A percentile compares a stretch with the other conserved stretches of the same genome.
Conservation (phyloP, 1,140 invertebrate species). For the Drosophila melanica region DNA sequence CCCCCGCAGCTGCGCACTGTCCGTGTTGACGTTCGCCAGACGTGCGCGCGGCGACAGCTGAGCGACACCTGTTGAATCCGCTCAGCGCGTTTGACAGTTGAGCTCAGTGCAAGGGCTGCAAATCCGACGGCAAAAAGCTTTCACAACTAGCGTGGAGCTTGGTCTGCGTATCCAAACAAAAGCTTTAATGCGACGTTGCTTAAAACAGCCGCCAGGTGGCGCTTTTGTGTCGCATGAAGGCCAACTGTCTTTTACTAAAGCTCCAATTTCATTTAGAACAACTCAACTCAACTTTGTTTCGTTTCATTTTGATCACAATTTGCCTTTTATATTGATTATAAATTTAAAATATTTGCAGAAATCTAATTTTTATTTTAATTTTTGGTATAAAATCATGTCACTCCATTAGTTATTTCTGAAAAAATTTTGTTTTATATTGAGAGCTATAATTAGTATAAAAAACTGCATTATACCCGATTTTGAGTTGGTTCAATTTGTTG, state of each 20-base stretch:
- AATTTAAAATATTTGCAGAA: too few relatives aligned
- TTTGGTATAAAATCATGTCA: too few relatives aligned
- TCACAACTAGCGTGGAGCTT: neutral
- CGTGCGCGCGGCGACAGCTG: conserved; percentile 36
- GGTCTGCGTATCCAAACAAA: neutral
- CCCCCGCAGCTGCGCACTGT: conserved; percentile 48
- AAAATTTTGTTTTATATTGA: too few relatives aligned
- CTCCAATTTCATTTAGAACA: too few relatives aligned
- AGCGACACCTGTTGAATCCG: conserved; percentile 39
- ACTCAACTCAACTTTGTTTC: too few relatives aligned
- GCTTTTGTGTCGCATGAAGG: neutral
- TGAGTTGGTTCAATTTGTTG: too few relatives aligned
- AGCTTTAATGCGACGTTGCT: neutral
- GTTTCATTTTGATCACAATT: too few relatives aligned
- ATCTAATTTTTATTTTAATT: too few relatives aligned
- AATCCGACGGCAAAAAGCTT: neutral
- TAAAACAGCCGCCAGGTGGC: neutral
- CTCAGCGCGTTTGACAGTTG: conserved; percentile 37
- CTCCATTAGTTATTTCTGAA: too few relatives aligned
- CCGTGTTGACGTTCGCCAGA: conserved; percentile 38
- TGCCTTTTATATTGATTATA: too few relatives aligned
- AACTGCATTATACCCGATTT: too few relatives aligned
- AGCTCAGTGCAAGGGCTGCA: conserved; percentile 20
- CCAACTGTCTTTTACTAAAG: neutral
- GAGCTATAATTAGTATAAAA: too few relatives aligned